phyloP scores from a whole-genome alignment of 2,113 vertebrate species.

The Setophaga kirtlandii region DNA sequence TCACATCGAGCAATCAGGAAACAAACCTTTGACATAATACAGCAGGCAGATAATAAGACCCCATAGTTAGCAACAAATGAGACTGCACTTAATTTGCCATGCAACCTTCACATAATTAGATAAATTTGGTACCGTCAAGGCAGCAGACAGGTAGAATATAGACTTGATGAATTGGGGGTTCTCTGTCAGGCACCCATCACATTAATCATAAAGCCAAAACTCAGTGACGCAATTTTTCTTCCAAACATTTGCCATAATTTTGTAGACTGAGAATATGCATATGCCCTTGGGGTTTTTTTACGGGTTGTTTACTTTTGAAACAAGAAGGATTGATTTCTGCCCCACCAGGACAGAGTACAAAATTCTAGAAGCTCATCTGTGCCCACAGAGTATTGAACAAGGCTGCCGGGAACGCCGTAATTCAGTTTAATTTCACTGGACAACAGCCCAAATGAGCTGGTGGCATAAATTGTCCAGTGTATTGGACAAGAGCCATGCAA shows the following conservation, averaged over 20 bases:
- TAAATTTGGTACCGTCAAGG: slow-evolving; percentile 71
- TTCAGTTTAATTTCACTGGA: neutral
- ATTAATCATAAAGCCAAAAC: slow-evolving; percentile 82
- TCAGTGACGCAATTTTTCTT: slow-evolving; percentile 69
- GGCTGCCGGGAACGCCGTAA: neutral
- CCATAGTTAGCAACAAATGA: slow-evolving; percentile 75
- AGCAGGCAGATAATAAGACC: slow-evolving; percentile 74
- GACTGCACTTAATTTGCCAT: slow-evolving; percentile 79
- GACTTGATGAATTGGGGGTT: slow-evolving; percentile 82
- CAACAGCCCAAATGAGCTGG: neutral
- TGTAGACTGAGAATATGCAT: neutral
- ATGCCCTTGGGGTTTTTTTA: neutral
- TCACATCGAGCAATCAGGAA: slow-evolving; percentile 78
- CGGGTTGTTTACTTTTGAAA: neutral
- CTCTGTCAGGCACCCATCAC: slow-evolving; percentile 75
- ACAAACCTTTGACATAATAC: slow-evolving; percentile 71
- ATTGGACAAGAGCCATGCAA: neutral
- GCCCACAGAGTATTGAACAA: neutral
- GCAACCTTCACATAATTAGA: slow-evolving; percentile 81
- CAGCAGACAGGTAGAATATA: slow-evolving; percentile 71
- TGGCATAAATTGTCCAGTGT: neutral
- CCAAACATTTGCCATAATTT: slow-evolving; percentile 1
- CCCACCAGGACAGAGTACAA: neutral
- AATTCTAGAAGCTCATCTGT: neutral
- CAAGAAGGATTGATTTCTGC: neutral